Percentiles rank a stretch among this genome's conserved stretches.
Conservation (phyloP, 2,888 invertebrate genomes). For the Ceriagrion tenellum region DNA sequence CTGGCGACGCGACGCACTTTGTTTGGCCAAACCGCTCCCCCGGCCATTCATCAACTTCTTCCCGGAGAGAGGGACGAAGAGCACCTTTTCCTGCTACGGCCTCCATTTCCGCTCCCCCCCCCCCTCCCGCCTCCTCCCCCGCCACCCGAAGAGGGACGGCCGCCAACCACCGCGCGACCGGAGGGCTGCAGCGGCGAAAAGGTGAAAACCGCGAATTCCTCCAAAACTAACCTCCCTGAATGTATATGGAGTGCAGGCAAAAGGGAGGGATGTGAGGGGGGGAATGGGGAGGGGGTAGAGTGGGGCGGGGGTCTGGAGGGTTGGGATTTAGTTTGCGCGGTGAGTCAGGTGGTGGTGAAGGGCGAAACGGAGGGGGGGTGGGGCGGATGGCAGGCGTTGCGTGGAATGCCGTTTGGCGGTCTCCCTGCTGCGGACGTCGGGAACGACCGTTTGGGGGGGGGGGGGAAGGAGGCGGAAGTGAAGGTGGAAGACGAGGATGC, state of each 20-base stretch:
- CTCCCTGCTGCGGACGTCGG: neutral
- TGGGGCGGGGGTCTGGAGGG: neutral
- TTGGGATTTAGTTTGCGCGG: neutral
- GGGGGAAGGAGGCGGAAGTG: no score
- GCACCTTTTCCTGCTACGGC: neutral
- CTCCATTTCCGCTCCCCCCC: neutral
- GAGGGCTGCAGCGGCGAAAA: neutral
- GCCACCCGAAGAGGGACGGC: no score
- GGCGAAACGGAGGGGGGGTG: neutral
- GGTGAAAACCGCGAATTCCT: constrained; percentile 25
- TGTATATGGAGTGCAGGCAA: neutral
- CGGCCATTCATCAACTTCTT: constrained; percentile 28
- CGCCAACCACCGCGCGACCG: no score
- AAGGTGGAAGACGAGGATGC: no score
- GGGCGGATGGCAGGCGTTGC: neutral
- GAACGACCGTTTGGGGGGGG: neutral
- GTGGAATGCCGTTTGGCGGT: neutral
- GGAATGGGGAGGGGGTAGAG: no score
- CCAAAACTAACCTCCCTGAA: neutral
- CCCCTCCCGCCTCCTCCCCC: neutral
- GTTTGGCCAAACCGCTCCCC: neutral
- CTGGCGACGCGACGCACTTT: neutral
- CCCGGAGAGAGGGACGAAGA: neutral
- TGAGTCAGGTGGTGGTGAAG: neutral
- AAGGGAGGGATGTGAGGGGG: neutral